Conservation (phyloP, 2,113 vertebrate species). For the Chlamydotis undulata region DNA sequence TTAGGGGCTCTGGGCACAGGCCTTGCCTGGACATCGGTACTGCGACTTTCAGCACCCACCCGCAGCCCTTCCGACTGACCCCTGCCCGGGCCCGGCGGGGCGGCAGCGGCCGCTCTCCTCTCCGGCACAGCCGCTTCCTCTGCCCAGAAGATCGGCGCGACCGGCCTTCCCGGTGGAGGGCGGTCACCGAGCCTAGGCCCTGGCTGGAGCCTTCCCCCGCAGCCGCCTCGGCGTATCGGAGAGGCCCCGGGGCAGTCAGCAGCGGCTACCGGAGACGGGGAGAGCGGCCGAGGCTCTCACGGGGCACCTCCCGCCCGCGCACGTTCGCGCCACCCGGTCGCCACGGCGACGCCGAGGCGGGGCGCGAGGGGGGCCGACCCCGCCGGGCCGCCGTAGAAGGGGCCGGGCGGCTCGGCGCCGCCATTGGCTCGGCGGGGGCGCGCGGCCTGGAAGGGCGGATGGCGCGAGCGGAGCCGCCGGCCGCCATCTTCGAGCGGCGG, state of each 20-base stretch:
- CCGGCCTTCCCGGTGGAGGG: background rate
- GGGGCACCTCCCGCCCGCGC: too few relatives aligned
- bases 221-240: background rate
- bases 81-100: background rate
- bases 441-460: background rate
- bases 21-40: background rate
- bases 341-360: background rate
- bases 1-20: background rate
- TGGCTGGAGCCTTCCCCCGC: background rate
- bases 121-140: background rate
- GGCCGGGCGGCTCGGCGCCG: too few relatives aligned
- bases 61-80: background rate
- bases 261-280: too few relatives aligned
- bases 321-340: background rate
- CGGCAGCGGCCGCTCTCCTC: background rate
- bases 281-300: background rate
- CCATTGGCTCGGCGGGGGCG: background rate
- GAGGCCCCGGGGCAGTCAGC: too few relatives aligned
- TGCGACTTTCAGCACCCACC: fast-evolving
- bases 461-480: background rate
- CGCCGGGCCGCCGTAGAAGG: background rate
- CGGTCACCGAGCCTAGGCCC: too few relatives aligned
- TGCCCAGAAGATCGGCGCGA: background rate
- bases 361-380: background rate
- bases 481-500: conserved; percentile 73